Evolutionary conservation across 2,113 vertebrate genomes (phyloP), one percentile per base, ranked within the genome.

Genomic region (Jaculus jaculus): DNA sequence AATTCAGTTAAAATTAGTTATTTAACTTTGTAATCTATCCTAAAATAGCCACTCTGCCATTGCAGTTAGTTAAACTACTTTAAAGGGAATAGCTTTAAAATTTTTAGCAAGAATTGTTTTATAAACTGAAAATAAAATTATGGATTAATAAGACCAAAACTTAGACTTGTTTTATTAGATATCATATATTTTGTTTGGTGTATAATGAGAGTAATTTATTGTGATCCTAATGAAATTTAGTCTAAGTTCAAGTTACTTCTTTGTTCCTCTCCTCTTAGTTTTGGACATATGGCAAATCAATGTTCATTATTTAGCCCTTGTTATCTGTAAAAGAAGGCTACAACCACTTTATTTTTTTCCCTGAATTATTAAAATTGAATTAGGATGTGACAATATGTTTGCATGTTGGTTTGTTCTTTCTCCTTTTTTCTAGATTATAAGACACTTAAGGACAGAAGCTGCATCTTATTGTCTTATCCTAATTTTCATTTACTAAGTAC

Each of bases 321-420:
- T 69, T 89, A 28, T 89, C 26, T 77, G 51, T 37, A 8, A 47
- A 47, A 83, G 75, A 81, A 72, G 26, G 15, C 86, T 90, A 51
- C 32, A 66, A 77, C 20, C 2, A 23, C 37, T 68, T 88, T 81
- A 63, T 15, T 11, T 12, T 8, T 39, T 5, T 34, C 83, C 20
- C 12, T 65, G 37, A 90, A 5, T 94, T 28, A 54, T 54, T 87
- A 37, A 88, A 88, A 63, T 30, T 71, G 24, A 94, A 75, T 84
- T 88, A 60, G 91, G 94, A 58, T 58, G 7, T 89, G 58, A 91
- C 21, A 69, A 51, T 80, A 54, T 61, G n/a, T 84, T 96, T 88
- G 7, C 34, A 88, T 20, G 84, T 47, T 5, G 68, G 3, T 69
- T 63, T 21, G 51, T 58, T 93, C 61, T 77, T 68, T 1, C 73